Percentiles rank a stretch among this genome's conserved stretches.
Evolutionary conservation across 2,113 vertebrate species (phyloP).

Genomic region (Tyrannus savana): DNA sequence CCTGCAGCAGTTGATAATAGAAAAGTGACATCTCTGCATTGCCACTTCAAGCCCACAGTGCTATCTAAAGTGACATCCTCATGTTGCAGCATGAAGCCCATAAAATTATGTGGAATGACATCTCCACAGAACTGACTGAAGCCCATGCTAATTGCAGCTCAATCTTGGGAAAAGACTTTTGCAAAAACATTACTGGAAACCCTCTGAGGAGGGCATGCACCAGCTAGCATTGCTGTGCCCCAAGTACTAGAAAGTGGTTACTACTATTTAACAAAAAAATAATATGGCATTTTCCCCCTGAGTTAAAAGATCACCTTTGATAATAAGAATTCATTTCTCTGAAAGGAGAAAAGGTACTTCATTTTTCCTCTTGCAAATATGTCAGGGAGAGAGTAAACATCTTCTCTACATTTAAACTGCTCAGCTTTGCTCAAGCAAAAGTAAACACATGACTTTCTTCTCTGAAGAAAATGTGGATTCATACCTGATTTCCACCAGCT

Average conservation of each 20-base stretch:
- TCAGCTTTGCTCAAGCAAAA: not conserved
- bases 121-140: constrained; percentile 29
- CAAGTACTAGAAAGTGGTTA: not conserved
- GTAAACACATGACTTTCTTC: fast-evolving
- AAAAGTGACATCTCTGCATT: constrained; percentile 36
- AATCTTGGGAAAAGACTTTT: not conserved
- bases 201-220: not conserved
- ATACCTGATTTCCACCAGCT: not conserved
- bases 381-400: not conserved
- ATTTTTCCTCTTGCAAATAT: not conserved
- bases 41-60: constrained; percentile 11
- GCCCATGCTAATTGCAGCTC: constrained; percentile 18
- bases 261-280: not conserved
- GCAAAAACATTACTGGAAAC: not conserved
- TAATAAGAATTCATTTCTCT: not conserved
- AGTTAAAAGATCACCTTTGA: not conserved
- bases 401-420: not conserved
- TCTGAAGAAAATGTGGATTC: not conserved
- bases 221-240: not conserved
- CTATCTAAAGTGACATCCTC: constrained; percentile 47
- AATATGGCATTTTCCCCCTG: not conserved
- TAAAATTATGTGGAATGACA: not conserved
- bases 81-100: not conserved
- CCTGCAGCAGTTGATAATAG: not conserved
- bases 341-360: not conserved